phyloP scores from a whole-genome alignment of 2,888 invertebrate genomes.

The Macropis europaea region DNA sequence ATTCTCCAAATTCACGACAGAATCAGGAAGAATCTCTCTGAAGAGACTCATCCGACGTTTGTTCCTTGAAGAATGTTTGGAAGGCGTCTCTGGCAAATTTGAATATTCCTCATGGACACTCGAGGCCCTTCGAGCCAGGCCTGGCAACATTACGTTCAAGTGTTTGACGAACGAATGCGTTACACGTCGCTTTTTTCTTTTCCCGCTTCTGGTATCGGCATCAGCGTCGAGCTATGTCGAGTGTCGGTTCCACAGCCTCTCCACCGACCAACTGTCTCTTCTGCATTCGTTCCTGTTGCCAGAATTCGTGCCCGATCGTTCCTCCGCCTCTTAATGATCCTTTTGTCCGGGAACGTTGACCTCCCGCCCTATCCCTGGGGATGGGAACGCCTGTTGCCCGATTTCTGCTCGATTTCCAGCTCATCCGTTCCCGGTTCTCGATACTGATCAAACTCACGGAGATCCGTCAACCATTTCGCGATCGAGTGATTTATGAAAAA shows the following conservation, averaged over 20 bases:
- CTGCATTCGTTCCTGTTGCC: conserved; percentile 17
- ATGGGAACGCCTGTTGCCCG: neutral
- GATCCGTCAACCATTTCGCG: too few relatives aligned
- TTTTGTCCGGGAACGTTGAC: conserved; percentile 43
- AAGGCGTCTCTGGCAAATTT: conserved; percentile 76
- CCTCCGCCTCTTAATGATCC: conserved; percentile 32
- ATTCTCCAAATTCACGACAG: too few relatives aligned
- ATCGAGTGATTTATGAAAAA: too few relatives aligned
- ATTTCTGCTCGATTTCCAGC: conserved; percentile 18
- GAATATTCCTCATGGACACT: conserved; percentile 77
- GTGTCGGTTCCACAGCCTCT: conserved; percentile 61
- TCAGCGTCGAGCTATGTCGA: conserved; percentile 77
- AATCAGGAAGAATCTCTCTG: too few relatives aligned
- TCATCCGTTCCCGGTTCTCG: too few relatives aligned
- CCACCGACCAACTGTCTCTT: conserved; percentile 57
- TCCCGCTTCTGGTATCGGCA: conserved; percentile 74
- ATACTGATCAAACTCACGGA: too few relatives aligned
- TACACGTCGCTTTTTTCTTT: conserved; percentile 74
- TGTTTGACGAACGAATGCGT: conserved; percentile 78
- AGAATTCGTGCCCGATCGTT: conserved; percentile 42
- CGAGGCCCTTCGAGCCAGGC: conserved; percentile 62
- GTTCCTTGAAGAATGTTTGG: conserved; percentile 76
- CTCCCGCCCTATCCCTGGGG: neutral
- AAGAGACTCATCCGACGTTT: too few relatives aligned
- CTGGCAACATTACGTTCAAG: conserved; percentile 78